Conservation (phyloP, 2,888 invertebrate species). For the Zhengitettix transpicula region DNA sequence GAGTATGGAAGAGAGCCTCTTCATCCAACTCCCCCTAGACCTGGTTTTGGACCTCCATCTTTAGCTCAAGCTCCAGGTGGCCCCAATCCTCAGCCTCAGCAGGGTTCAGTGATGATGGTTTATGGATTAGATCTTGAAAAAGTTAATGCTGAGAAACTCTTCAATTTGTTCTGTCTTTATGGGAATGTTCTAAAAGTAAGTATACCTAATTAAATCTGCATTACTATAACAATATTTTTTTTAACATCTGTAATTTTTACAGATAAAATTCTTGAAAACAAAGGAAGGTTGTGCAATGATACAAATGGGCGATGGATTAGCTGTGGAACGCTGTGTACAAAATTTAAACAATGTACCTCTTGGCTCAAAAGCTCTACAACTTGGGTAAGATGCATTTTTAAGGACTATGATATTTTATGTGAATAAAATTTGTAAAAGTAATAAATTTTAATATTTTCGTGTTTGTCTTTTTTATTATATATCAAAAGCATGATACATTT, state of each 20-base stretch:
- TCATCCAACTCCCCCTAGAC: slow-evolving; percentile 13
- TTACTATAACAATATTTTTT: neutral
- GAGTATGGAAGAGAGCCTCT: slow-evolving; percentile 14
- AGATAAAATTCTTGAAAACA: slow-evolving; percentile 86
- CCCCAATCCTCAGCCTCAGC: slow-evolving; percentile 21
- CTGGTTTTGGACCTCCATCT: slow-evolving; percentile 27
- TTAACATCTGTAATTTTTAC: neutral
- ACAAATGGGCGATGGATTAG: slow-evolving; percentile 91
- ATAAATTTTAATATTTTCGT: neutral
- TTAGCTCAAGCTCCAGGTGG: slow-evolving; percentile 37
- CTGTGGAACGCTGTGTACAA: slow-evolving; percentile 87
- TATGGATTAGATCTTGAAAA: slow-evolving; percentile 88
- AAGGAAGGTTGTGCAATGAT: slow-evolving; percentile 99
- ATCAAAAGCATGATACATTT: too few relatives aligned
- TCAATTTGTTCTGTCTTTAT: slow-evolving; percentile 96
- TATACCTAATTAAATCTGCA: neutral
- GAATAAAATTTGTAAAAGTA: slow-evolving; percentile 4
- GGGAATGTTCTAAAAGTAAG: slow-evolving; percentile 94
- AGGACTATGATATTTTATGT: neutral
- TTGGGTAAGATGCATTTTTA: slow-evolving; percentile 33
- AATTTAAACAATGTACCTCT: slow-evolving; percentile 81
- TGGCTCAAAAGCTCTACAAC: slow-evolving; percentile 59
- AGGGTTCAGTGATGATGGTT: slow-evolving; percentile 93
- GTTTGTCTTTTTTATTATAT: neutral
- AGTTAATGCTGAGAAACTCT: slow-evolving; percentile 88